Evolutionary conservation across 2,113 vertebrate species (phyloP).

Genomic region (Dicentrarchus labrax): DNA sequence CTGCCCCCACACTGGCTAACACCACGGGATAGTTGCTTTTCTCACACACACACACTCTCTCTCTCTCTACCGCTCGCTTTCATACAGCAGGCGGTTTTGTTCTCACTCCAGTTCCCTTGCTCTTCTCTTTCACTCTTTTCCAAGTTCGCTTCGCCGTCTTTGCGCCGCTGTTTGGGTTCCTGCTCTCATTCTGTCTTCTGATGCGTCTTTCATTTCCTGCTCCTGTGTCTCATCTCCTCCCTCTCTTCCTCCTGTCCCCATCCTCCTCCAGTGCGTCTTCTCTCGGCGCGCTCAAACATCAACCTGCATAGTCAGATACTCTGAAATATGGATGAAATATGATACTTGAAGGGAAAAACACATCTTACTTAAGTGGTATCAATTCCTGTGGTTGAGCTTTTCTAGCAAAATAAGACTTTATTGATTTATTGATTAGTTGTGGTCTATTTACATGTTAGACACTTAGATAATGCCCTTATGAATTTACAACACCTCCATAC

Average conservation of each 20-base stretch:
- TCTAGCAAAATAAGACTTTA: slow-evolving; percentile 15
- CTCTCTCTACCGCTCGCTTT: slow-evolving; percentile 43
- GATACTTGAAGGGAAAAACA: slow-evolving; percentile 16
- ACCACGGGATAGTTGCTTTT: slow-evolving; percentile 53
- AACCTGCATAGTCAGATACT: slow-evolving; percentile 16
- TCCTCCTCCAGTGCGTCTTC: slow-evolving; percentile 28
- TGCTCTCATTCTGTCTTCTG: slow-evolving; percentile 63
- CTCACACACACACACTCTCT: slow-evolving; percentile 32
- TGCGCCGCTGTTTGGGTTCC: slow-evolving; percentile 39
- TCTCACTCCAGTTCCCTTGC: slow-evolving; percentile 41
- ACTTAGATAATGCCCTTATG: background rate
- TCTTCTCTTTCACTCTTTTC: slow-evolving; percentile 27
- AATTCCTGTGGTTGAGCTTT: slow-evolving; percentile 12
- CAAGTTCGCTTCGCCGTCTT: slow-evolving; percentile 46
- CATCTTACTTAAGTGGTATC: slow-evolving; percentile 24
- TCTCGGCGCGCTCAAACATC: slow-evolving; percentile 27
- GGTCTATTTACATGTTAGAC: slow-evolving; percentile 14
- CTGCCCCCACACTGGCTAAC: slow-evolving; percentile 64
- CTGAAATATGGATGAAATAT: slow-evolving; percentile 57
- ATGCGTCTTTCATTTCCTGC: slow-evolving; percentile 55
- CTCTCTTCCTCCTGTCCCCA: slow-evolving; percentile 17
- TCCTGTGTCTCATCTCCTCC: slow-evolving; percentile 35
- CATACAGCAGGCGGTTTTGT: slow-evolving; percentile 49
- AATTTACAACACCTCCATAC: background rate
- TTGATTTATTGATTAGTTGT: slow-evolving; percentile 35